phyloP scores from a whole-genome alignment of 2,797 vertebrate species.

The Ambastaia sidthimunki region DNA sequence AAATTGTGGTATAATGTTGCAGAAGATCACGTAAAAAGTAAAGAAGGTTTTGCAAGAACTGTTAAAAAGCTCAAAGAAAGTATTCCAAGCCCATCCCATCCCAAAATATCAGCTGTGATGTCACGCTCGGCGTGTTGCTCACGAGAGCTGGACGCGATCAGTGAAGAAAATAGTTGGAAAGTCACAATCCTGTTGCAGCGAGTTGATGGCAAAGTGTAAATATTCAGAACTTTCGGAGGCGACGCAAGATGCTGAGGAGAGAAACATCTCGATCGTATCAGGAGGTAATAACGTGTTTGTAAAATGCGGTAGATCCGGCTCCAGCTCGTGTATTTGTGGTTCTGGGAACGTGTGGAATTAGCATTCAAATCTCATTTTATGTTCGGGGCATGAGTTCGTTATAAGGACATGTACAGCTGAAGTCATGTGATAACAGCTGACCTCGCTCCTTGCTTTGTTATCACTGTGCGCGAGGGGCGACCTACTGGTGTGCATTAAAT shows the following conservation, averaged over 20 bases:
- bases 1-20: not conserved
- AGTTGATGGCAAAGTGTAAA: conserved; percentile 38
- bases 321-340: not conserved
- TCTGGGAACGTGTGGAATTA: not conserved
- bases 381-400: not conserved
- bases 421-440: conserved; percentile 56
- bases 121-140: conserved; percentile 5
- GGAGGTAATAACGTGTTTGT: conserved; percentile 76
- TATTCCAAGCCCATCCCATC: conserved; percentile 30
- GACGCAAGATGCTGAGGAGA: conserved; percentile 79
- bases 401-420: not conserved
- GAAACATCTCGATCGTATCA: conserved; percentile 81
- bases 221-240: not conserved
- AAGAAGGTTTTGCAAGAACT: not conserved
- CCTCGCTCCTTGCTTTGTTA: conserved; percentile 1
- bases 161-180: not conserved
- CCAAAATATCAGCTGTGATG: conserved; percentile 24
- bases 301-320: not conserved
- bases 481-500: not conserved
- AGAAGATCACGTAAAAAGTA: not conserved
- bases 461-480: too few species aligned
- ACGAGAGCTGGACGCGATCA: not conserved
- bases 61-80: not conserved
- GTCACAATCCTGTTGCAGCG: not conserved
- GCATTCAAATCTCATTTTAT: not conserved